Conservation (phyloP, 2,888 invertebrate species). For the Drosophila percnosoma region DNA sequence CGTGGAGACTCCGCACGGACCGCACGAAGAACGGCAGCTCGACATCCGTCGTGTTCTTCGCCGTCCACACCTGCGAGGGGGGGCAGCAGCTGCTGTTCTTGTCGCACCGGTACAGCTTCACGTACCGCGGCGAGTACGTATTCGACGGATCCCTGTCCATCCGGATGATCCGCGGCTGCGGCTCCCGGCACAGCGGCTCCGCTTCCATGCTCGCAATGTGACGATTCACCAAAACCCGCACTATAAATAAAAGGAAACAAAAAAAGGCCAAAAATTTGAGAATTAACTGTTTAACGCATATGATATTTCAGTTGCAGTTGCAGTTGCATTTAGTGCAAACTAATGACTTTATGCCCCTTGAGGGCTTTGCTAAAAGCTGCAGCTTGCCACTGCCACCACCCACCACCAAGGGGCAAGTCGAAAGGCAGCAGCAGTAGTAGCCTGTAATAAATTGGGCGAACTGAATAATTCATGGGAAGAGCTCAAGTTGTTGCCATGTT, state of each 20-base stretch:
- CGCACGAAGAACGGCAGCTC: constrained; percentile 70
- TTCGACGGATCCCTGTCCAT: constrained; percentile 86
- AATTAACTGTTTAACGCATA: not conserved
- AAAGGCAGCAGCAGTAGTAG: constrained; percentile 23
- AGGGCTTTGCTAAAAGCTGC: constrained; percentile 43
- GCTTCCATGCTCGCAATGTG: constrained; percentile 71
- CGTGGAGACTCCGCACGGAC: constrained; percentile 20
- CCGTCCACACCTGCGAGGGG: constrained; percentile 89
- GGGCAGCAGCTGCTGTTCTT: constrained; percentile 94
- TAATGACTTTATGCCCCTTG: constrained; percentile 51
- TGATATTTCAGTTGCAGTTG: constrained; percentile 26
- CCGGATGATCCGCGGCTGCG: constrained; percentile 22
- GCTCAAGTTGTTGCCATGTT: constrained; percentile 32
- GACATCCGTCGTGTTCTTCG: constrained; percentile 87
- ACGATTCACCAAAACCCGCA: constrained; percentile 64
- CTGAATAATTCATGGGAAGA: constrained; percentile 49
- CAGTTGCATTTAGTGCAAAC: constrained; percentile 29
- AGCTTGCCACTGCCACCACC: constrained; percentile 38
- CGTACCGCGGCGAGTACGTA: constrained; percentile 92
- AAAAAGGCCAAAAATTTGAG: not conserved
- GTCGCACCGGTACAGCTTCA: constrained; percentile 93
- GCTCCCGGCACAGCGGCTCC: constrained; percentile 69
- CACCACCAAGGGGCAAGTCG: constrained; percentile 22
- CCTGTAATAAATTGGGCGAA: constrained; percentile 41
- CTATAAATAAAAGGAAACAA: constrained; percentile 18